A percentile compares a stretch with the other conserved stretches of the same genome.
phyloP scores from a whole-genome alignment of 2,797 vertebrate species.

The Propithecus deckenii region DNA sequence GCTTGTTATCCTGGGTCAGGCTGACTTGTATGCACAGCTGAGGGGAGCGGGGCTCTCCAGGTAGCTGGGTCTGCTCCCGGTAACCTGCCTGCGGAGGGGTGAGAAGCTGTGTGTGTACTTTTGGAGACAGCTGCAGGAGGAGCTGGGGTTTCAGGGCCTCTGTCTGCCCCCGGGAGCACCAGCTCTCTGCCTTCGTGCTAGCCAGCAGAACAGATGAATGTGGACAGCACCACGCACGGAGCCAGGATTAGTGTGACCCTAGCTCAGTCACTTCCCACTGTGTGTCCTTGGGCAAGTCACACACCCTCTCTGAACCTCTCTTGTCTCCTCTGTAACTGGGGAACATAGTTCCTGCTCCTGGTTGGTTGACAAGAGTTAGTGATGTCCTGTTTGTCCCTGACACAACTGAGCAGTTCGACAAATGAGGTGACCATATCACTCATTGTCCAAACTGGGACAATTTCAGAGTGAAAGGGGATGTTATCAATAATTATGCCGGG shows the following conservation, averaged over 20 bases:
- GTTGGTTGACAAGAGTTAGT: background rate
- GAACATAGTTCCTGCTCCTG: background rate
- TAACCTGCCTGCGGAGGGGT: background rate
- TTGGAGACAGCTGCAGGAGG: background rate
- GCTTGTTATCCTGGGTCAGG: slow-evolving; percentile 83
- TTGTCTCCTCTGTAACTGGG: background rate
- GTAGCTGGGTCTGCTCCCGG: background rate
- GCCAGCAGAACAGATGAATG: background rate
- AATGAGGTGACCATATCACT: background rate
- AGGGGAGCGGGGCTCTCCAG: background rate
- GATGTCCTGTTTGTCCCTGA: background rate
- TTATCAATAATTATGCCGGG: background rate
- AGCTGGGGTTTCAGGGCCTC: background rate
- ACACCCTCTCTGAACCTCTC: background rate
- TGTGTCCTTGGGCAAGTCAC: background rate
- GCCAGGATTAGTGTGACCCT: background rate
- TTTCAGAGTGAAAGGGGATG: background rate
- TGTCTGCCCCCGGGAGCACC: background rate
- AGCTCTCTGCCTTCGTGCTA: background rate
- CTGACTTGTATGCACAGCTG: slow-evolving; percentile 80
- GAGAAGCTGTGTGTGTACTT: background rate
- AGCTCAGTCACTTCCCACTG: background rate
- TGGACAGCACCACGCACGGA: accelerated
- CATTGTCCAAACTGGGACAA: background rate
- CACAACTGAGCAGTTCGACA: background rate